A percentile compares a stretch with the other conserved stretches of the same genome.
Evolutionary conservation across 2,113 vertebrate genomes (phyloP).

Genomic region (Sigmodon hispidus): DNA sequence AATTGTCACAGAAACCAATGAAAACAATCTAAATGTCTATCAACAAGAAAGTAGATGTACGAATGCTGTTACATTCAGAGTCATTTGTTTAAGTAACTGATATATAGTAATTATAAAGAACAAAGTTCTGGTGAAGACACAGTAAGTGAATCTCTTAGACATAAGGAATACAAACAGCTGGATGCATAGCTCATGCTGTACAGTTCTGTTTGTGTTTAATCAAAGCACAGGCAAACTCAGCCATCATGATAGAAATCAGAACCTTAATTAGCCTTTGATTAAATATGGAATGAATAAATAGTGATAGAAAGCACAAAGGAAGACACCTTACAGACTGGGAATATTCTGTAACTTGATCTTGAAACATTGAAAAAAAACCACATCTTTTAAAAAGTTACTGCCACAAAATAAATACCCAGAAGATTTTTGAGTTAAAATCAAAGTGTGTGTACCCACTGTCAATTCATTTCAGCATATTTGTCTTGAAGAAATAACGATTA

Average conservation of each 20-base stretch:
- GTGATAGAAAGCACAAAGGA: background rate
- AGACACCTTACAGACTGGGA: background rate
- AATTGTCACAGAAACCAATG: background rate
- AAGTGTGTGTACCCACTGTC: background rate
- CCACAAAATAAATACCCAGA: conserved; percentile 1
- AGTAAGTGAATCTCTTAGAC: background rate
- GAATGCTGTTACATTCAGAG: background rate
- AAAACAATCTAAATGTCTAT: background rate
- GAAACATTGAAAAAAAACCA: background rate
- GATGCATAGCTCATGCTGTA: background rate
- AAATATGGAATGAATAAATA: background rate
- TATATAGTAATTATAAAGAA: background rate
- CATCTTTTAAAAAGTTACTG: background rate
- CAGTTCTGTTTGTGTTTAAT: background rate
- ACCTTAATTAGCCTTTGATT: background rate
- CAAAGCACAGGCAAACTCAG: background rate
- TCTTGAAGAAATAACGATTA: background rate
- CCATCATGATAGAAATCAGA: background rate
- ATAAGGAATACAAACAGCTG: background rate
- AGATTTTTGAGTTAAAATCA: background rate
- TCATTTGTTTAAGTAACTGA: background rate
- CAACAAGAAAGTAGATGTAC: background rate
- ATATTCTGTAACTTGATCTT: background rate
- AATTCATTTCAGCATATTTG: conserved; percentile 35
- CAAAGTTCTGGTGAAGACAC: background rate